Conservation (phyloP, 2,113 vertebrate species). For the Myotis brandtii region DNA sequence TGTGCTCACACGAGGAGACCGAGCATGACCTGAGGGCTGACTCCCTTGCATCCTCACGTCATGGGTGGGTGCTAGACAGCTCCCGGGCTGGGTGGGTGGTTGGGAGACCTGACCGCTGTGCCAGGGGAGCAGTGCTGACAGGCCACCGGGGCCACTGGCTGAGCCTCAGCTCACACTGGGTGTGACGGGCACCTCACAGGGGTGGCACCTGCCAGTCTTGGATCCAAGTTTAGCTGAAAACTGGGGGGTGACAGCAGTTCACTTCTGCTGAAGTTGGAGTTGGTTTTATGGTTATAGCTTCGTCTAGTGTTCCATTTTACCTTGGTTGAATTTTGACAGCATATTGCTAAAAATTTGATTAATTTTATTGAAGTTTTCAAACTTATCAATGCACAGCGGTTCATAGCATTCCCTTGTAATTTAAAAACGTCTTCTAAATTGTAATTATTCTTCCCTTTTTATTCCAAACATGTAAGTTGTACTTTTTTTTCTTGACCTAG, state of each 20-base stretch:
- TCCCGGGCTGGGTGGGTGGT: not conserved
- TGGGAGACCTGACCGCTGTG: rapidly evolving
- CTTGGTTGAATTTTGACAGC: not conserved
- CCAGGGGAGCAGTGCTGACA: not conserved
- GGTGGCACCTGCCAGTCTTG: not conserved
- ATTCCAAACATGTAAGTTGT: not conserved
- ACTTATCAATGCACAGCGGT: rapidly evolving
- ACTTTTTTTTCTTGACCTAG: not conserved
- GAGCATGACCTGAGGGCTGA: rapidly evolving
- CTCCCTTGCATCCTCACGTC: slow-evolving; percentile 24
- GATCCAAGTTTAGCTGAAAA: not conserved
- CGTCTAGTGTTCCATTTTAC: not conserved
- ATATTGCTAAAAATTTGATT: not conserved
- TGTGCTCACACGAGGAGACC: not conserved
- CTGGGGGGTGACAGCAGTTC: not conserved
- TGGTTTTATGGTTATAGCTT: not conserved
- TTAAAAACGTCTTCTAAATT: not conserved
- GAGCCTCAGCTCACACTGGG: not conserved
- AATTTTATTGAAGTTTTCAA: not conserved
- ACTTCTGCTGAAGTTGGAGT: not conserved
- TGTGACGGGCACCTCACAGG: too few species aligned
- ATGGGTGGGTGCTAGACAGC: not conserved
- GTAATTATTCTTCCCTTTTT: not conserved
- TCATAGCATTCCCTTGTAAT: not conserved
- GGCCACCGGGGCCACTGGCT: too few species aligned